phyloP scores from a whole-genome alignment of 2,888 invertebrate species.

The Anagyrus pseudococci region DNA sequence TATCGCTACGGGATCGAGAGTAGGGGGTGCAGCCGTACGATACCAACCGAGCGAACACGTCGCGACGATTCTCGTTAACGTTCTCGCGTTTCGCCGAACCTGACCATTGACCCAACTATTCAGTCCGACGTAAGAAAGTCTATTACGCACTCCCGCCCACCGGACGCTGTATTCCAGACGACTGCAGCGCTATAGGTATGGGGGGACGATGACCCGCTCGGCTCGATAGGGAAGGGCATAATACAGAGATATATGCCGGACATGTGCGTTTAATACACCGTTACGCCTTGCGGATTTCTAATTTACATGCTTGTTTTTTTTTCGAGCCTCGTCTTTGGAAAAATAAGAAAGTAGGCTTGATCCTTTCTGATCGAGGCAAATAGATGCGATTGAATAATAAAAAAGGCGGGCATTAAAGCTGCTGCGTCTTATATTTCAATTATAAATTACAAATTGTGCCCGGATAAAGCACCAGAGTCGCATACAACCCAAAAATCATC shows the following conservation, averaged over 20 bases:
- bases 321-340: slow-evolving; percentile 14
- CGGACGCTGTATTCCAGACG: slow-evolving; percentile 24
- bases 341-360: neutral
- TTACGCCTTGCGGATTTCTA: slow-evolving; percentile 36
- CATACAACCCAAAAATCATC: too few relatives aligned
- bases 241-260: neutral
- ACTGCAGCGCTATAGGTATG: neutral
- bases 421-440: too few relatives aligned
- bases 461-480: too few relatives aligned
- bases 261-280: slow-evolving; percentile 21
- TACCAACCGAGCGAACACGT: slow-evolving; percentile 1
- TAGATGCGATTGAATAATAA: too few relatives aligned
- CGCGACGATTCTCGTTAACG: slow-evolving; percentile 15
- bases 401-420: too few relatives aligned
- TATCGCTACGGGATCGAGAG: neutral
- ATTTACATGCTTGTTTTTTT: too few relatives aligned
- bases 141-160: slow-evolving; percentile 16
- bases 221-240: neutral
- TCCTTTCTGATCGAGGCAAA: too few relatives aligned
- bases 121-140: slow-evolving; percentile 6
- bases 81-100: slow-evolving; percentile 32
- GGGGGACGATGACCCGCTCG: neutral
- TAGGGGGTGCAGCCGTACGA: neutral
- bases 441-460: too few relatives aligned
- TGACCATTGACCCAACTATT: slow-evolving; percentile 34